A percentile compares a stretch with the other conserved stretches of the same genome.
phyloP scores from a whole-genome alignment of 2,888 invertebrate genomes.

The Caenorhabditis uteleia region DNA sequence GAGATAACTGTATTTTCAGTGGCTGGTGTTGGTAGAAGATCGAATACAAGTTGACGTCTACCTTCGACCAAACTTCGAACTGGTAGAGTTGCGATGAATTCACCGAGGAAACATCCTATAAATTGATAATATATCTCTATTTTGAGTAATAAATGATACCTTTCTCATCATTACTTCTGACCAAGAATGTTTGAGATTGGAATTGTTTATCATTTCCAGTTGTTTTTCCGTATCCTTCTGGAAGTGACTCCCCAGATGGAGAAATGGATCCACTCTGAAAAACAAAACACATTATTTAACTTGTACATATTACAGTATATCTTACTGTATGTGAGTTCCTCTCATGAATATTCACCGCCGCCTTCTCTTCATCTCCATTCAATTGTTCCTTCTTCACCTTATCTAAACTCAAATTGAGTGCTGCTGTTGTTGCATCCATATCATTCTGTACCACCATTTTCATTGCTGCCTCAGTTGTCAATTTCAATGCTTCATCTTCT shows the following conservation, averaged over 20 bases:
- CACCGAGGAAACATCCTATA: slow-evolving; percentile 47
- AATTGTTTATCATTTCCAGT: slow-evolving; percentile 39
- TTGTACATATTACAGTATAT: neutral
- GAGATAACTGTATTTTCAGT: too few species aligned
- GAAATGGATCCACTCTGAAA: slow-evolving; percentile 64
- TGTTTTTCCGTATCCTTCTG: slow-evolving; percentile 55
- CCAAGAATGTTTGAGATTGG: slow-evolving; percentile 54
- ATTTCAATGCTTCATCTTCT: slow-evolving; percentile 53
- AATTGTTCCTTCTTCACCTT: slow-evolving; percentile 42
- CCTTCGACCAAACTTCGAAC: slow-evolving; percentile 44
- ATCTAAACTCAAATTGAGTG: slow-evolving; percentile 39
- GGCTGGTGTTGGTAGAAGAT: slow-evolving; percentile 46
- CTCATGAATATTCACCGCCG: slow-evolving; percentile 33
- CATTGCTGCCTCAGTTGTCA: slow-evolving; percentile 56
- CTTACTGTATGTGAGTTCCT: slow-evolving; percentile 64
- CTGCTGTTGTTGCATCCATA: slow-evolving; percentile 16
- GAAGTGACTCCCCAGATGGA: slow-evolving; percentile 58
- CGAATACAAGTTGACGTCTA: slow-evolving; percentile 54
- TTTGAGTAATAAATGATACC: slow-evolving; percentile 8
- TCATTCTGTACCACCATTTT: slow-evolving; percentile 56
- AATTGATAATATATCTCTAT: slow-evolving; percentile 1
- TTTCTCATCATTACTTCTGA: slow-evolving; percentile 42
- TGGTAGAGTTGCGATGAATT: slow-evolving; percentile 58
- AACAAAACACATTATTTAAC: neutral
- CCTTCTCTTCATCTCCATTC: slow-evolving; percentile 42